These are phyloP conservation scores for Phycodurus eques DNA, from an alignment of 2,113 vertebrate genomes.

Conservation along the genomic window DNA sequence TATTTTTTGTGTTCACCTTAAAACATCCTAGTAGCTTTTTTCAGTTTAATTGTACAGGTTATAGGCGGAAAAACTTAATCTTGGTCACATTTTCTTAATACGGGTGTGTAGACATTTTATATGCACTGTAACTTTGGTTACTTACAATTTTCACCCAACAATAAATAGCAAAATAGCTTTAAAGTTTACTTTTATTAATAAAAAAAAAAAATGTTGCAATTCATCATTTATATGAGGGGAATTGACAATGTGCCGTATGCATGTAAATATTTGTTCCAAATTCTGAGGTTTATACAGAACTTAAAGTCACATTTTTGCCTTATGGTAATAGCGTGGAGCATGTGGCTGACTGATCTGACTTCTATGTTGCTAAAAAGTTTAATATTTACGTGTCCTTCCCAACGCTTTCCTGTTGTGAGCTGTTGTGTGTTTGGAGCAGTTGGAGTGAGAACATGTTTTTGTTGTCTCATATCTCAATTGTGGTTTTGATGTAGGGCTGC, in stretches of 20 bases:
- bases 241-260: neutral
- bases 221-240: neutral
- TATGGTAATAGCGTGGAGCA: neutral
- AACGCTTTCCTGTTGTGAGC: neutral
- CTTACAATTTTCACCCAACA: neutral
- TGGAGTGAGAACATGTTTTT: neutral
- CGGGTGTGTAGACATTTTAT: constrained; percentile 10
- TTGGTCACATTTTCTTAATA: neutral
- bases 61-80: neutral
- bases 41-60: neutral
- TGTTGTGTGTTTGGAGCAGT: neutral
- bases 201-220: neutral
- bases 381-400: neutral
- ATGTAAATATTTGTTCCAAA: neutral
- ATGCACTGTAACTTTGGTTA: neutral
- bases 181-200: neutral
- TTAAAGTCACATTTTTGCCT: neutral
- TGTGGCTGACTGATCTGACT: neutral
- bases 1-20: too few species aligned
- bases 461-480: neutral
- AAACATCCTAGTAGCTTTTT: too few species aligned
- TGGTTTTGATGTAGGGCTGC: neutral
- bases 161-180: neutral
- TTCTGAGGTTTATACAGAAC: neutral
- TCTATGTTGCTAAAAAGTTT: neutral